phyloP scores from a whole-genome alignment of 2,113 vertebrate species.

The Lycaon pictus region DNA sequence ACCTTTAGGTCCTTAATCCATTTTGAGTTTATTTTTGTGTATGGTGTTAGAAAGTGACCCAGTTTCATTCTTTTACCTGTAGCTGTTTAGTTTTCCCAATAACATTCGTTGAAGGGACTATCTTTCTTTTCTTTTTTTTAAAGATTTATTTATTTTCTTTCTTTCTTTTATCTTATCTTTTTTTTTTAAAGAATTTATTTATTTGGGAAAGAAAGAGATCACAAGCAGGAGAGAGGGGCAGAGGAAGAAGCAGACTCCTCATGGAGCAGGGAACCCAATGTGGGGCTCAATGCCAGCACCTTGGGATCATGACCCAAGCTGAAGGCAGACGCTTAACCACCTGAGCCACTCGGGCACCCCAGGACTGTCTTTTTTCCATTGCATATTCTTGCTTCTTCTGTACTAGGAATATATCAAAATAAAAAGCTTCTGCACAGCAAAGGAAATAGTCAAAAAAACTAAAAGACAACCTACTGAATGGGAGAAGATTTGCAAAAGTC shows the following conservation, averaged over 20 bases:
- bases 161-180: too few species aligned
- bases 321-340: too few species aligned
- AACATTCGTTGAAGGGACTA: background rate
- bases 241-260: too few species aligned
- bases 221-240: too few species aligned
- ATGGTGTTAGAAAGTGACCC: background rate
- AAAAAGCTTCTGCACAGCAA: background rate
- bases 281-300: too few species aligned
- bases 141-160: too few species aligned
- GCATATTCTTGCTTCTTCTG: background rate
- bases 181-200: too few species aligned
- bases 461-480: background rate
- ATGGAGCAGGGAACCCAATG: too few species aligned
- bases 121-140: background rate
- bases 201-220: too few species aligned
- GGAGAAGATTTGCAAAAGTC: background rate
- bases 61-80: background rate
- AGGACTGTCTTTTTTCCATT: background rate
- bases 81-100: background rate
- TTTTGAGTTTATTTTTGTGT: background rate
- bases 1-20: background rate
- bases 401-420: background rate
- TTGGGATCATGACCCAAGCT: too few species aligned
- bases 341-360: too few species aligned
- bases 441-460: background rate